A percentile compares a stretch with the other conserved stretches of the same genome.
These are phyloP conservation scores for Clitarchus hookeri DNA, from an alignment of 2,888 invertebrate species.

Conservation along the genomic window DNA sequence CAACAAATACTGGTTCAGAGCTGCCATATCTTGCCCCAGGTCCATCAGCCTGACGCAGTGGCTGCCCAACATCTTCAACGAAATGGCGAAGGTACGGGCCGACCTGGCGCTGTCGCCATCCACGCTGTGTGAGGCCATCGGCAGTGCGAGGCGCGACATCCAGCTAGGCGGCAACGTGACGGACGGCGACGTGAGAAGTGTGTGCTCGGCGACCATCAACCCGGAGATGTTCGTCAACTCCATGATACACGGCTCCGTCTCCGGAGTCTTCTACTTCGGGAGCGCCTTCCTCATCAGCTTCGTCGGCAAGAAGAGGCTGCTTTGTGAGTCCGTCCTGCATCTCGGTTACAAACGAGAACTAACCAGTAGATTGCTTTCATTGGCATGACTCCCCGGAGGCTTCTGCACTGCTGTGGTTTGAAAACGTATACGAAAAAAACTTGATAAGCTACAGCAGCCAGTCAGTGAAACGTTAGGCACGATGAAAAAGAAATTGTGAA, in stretches of 20 bases:
- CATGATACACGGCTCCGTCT: conserved; percentile 34
- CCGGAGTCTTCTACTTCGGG: conserved; percentile 33
- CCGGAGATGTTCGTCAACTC: conserved; percentile 36
- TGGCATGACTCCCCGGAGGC: too few species aligned
- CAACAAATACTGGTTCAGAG: too few species aligned
- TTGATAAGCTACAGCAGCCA: too few species aligned
- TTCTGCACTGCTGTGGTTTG: too few species aligned
- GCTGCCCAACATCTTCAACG: conserved; percentile 52
- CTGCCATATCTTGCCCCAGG: conserved; percentile 28
- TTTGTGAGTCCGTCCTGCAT: conserved; percentile 31
- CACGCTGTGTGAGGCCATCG: conserved; percentile 48
- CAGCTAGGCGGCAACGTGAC: neutral
- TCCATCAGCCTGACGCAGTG: conserved; percentile 51
- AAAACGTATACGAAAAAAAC: too few species aligned
- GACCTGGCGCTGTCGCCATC: conserved; percentile 31
- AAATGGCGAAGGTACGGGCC: conserved; percentile 48
- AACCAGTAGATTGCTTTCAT: too few species aligned
- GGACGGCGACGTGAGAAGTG: neutral
- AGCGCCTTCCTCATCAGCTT: conserved; percentile 35
- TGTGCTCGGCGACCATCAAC: conserved; percentile 27
- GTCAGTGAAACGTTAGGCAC: too few species aligned
- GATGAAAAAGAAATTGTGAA: too few species aligned
- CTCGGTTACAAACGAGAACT: too few species aligned
- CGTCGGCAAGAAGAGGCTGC: conserved; percentile 36
- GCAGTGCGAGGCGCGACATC: neutral